Conservation (phyloP, 2,888 invertebrate species). For the Acanthococcus lagerstroemiae region DNA sequence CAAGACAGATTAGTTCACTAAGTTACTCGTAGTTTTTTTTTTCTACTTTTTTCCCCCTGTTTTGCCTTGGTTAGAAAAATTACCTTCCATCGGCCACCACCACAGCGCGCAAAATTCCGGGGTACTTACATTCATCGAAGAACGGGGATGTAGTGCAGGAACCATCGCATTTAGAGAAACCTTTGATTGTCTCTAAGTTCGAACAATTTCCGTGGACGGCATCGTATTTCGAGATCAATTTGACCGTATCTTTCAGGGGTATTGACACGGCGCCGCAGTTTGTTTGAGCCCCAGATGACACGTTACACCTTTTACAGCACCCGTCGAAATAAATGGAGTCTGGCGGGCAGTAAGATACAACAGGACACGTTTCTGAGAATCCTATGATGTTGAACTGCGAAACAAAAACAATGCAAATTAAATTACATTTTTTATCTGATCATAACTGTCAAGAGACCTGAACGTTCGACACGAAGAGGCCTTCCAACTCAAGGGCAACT, state of each 20-base stretch:
- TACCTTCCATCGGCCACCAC: no score
- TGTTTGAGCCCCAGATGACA: slow-evolving; percentile 46
- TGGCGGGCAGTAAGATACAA: slow-evolving; percentile 50
- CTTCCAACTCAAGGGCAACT: no score
- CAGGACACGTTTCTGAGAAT: slow-evolving; percentile 51
- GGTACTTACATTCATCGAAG: slow-evolving; percentile 54
- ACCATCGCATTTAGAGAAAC: slow-evolving; percentile 61
- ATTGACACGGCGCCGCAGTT: slow-evolving; percentile 50
- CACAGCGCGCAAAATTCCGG: no score
- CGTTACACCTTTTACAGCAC: slow-evolving; percentile 58
- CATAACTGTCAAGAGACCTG: neutral
- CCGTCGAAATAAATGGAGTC: slow-evolving; percentile 50
- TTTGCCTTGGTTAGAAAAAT: no score
- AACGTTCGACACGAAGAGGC: no score
- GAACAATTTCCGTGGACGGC: slow-evolving; percentile 52
- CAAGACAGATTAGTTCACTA: no score
- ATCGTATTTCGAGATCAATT: slow-evolving; percentile 47
- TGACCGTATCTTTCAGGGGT: slow-evolving; percentile 48
- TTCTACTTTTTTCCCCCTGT: no score
- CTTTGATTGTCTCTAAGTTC: slow-evolving; percentile 51
- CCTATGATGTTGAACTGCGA: slow-evolving; percentile 50
- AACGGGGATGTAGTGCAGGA: slow-evolving; percentile 57
- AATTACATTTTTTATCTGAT: neutral
- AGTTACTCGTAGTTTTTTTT: no score
- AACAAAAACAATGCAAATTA: no score